A percentile compares a stretch with the other conserved stretches of the same genome.
phyloP scores from a whole-genome alignment of 2,113 vertebrate genomes.

The Eidolon helvum region DNA sequence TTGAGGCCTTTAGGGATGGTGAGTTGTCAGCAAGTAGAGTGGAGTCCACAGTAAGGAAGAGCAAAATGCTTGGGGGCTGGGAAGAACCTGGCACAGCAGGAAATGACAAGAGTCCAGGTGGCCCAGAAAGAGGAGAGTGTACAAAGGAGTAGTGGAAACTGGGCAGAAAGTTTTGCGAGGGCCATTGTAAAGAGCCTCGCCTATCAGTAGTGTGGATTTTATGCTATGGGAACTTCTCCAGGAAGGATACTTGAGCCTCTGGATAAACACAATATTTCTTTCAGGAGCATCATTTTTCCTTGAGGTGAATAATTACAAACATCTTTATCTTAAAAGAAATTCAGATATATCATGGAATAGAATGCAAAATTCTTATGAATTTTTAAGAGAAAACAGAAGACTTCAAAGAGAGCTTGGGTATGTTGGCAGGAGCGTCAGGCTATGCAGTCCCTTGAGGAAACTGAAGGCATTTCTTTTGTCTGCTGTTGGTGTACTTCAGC shows the following conservation, averaged over 20 bases:
- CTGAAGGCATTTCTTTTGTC: slow-evolving; percentile 41
- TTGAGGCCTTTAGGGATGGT: background rate
- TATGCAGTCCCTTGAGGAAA: background rate
- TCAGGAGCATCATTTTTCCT: slow-evolving; percentile 36
- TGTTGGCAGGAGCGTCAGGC: background rate
- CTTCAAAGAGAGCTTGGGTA: slow-evolving; percentile 34
- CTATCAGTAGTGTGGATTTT: background rate
- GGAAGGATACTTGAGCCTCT: background rate
- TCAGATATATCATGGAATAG: slow-evolving; percentile 13
- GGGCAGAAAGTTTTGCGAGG: background rate
- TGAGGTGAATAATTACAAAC: slow-evolving; percentile 50
- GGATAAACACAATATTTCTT: slow-evolving; percentile 14
- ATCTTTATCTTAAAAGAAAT: slow-evolving; percentile 57
- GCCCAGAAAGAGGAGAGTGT: background rate
- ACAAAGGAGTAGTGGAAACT: background rate
- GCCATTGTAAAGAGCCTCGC: background rate
- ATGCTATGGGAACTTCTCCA: background rate
- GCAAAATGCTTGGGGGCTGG: background rate
- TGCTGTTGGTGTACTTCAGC: background rate
- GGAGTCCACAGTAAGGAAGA: background rate
- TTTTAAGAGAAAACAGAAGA: slow-evolving; percentile 50
- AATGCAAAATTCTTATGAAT: slow-evolving; percentile 44
- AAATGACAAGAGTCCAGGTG: background rate
- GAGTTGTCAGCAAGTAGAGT: background rate
- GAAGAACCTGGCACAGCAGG: background rate